Base-by-base conservation (phyloP, 2,888 invertebrate genomes). In the Agrochola litura region DNA sequence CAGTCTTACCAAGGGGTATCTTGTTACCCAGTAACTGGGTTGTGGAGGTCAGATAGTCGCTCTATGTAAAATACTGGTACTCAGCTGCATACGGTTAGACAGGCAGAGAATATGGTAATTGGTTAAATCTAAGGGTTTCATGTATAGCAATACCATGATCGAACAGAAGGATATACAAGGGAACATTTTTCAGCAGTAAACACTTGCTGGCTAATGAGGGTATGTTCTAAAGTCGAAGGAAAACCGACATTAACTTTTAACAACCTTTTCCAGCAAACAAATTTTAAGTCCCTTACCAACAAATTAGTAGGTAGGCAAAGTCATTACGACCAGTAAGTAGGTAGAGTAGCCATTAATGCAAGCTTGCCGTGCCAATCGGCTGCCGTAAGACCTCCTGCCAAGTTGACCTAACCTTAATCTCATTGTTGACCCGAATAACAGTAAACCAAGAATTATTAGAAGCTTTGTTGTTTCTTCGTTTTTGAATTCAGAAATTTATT, bases 321-420 rank as follows among this genome's bases (percentile, higher is more conserved):
- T 90, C 88, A 90, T 90, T 91, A 89, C 84, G 30, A 46, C 46
- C 43, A 10, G n/a, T 81, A 86, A 81, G 81, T 82, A 84, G 82
- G 77, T 76, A 85, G 75, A 86, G 77, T 87, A 90, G 90, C 88
- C 92, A 93, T 95, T 96, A 96, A 96, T 96, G 95, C 95, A 93
- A 92, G 92, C 92, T 94, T 96, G 92, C 91, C 96, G 96, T 95
- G 96, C 93, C 93, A 92, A 92, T 93, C 90, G 87, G 79, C 76
- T 76, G 75, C 66, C 69, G 76, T 85, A 87, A 85, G 85, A 86
- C 77, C 80, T 89, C 90, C 87, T 90, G n/a, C 83, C 77, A 60
- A 41, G 77, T 85, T 86, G 89, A 90, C 90, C 89, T 91, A 91
- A 85, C 91, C 92, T 90, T 91, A 91, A 92, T 92, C 88, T 90